Conservation (phyloP, 2,888 invertebrate genomes). For the Cephus rjabovi region DNA sequence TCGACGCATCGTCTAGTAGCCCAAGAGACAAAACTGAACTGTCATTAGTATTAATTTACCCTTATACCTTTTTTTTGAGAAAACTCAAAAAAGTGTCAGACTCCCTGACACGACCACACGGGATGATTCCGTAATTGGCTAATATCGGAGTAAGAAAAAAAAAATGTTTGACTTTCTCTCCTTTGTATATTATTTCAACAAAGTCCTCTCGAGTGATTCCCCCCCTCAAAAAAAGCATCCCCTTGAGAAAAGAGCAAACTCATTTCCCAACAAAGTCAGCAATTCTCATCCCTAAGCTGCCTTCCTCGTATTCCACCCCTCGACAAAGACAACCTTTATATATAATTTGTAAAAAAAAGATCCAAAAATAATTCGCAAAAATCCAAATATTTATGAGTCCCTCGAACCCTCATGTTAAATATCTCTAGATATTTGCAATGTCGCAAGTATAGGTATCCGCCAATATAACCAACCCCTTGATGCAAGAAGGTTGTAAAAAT, state of each 20-base stretch:
- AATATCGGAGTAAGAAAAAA: conserved; percentile 37
- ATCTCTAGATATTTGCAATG: background rate
- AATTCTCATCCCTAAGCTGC: background rate
- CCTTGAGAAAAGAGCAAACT: conserved; percentile 45
- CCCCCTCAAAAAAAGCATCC: conserved; percentile 4
- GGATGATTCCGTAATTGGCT: conserved; percentile 45
- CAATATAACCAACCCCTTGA: background rate
- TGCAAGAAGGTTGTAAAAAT: conserved; percentile 45
- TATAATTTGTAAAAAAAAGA: background rate
- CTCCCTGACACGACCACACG: conserved; percentile 34
- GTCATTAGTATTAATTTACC: conserved; percentile 32
- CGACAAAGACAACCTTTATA: background rate
- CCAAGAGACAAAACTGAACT: conserved; percentile 24
- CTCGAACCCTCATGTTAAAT: background rate
- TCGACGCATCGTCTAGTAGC: conserved; percentile 26
- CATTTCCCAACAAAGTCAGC: conserved; percentile 31
- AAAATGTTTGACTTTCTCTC: conserved; percentile 47
- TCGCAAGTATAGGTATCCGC: background rate
- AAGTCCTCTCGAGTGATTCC: conserved; percentile 36
- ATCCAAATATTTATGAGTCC: no score
- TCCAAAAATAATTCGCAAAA: background rate
- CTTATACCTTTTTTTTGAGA: background rate
- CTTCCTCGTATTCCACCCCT: background rate
- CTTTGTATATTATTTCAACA: conserved; percentile 45
- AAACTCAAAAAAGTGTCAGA: background rate